Evolutionary conservation across 2,888 invertebrate genomes (phyloP), one percentile per base, ranked within the genome.

Genomic region (Acanthosepion lycidas): DNA sequence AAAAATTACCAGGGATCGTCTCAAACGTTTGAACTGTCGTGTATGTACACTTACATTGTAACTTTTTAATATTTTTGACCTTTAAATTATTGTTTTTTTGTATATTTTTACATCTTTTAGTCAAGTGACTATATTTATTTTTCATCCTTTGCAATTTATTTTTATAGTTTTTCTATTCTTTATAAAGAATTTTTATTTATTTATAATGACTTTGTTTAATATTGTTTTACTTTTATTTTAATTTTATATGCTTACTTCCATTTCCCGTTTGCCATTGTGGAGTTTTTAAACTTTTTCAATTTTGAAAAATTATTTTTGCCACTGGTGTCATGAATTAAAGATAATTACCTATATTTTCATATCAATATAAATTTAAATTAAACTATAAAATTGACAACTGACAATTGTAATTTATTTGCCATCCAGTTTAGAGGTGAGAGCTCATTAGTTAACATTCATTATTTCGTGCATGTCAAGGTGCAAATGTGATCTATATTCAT

Each of bases 341-440:
- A 78, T 78, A n/a, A 78, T 78, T 78, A 78, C n/a, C 78, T 78
- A 78, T 78, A 33, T 78, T 78, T 33, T 78, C 78, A n/a, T 78
- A 78, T 78, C 78, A n/a, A 78, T 78, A 78, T 78, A 78, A 78
- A 78, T 78, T 78, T 33, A n/a, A 78, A 78, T 78, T n/a, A 78
- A 78, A 78, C 26, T 64, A 64, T 28, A 78, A 33, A 78, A 78
- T n/a, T n/a, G 33, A n/a, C n/a, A 78, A 78, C 12, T 78, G n/a
- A 15, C n/a, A 33, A 78, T 78, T 78, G 5, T 33, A n/a, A 78
- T 78, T n/a, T 26, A 28, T 33, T 78, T 78, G 78, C 33, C 9
- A 78, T 23, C 15, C 78, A 78, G 15, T 78, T 78, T 78, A 78
- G n/a, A 78, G n/a, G 78, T 78, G 78, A 78, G n/a, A 15, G 78